phyloP scores from a whole-genome alignment of 2,797 vertebrate species.

The Xenops minutus region DNA sequence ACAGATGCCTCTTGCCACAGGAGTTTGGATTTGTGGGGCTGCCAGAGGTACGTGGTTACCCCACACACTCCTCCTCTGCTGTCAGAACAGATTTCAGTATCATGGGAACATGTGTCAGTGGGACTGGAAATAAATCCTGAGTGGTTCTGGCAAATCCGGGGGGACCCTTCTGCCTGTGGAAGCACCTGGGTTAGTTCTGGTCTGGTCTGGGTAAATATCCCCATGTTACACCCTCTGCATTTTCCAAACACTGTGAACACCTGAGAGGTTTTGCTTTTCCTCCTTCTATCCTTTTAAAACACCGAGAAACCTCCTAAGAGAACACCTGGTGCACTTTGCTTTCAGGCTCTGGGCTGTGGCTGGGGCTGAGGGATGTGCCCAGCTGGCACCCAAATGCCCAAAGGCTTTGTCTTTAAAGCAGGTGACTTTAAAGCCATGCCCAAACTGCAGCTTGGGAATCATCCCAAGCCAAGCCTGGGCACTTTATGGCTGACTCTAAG shows the following conservation, averaged over 20 bases:
- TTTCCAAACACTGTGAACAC: neutral
- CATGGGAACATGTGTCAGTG: neutral
- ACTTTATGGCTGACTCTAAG: neutral
- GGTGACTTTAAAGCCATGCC: neutral
- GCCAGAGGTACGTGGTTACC: constrained; percentile 80
- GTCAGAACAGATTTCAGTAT: neutral
- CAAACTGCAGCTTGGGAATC: neutral
- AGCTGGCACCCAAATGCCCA: neutral
- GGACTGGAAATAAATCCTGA: neutral
- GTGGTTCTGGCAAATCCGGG: neutral
- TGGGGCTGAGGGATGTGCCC: neutral
- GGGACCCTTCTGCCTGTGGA: neutral
- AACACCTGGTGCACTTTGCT: neutral
- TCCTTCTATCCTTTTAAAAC: no score
- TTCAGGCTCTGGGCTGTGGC: neutral
- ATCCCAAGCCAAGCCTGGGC: neutral
- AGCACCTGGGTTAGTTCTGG: neutral
- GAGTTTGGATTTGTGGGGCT: constrained; percentile 88
- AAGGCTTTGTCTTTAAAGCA: neutral
- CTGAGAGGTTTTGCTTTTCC: neutral
- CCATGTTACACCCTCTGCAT: neutral
- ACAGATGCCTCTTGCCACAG: constrained; percentile 88
- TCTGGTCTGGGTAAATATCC: neutral
- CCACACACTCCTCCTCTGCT: neutral
- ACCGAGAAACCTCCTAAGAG: neutral